Percentiles rank a stretch among this genome's conserved stretches.
Conservation (phyloP, 2,797 vertebrate species). For the Spea hammondii region DNA sequence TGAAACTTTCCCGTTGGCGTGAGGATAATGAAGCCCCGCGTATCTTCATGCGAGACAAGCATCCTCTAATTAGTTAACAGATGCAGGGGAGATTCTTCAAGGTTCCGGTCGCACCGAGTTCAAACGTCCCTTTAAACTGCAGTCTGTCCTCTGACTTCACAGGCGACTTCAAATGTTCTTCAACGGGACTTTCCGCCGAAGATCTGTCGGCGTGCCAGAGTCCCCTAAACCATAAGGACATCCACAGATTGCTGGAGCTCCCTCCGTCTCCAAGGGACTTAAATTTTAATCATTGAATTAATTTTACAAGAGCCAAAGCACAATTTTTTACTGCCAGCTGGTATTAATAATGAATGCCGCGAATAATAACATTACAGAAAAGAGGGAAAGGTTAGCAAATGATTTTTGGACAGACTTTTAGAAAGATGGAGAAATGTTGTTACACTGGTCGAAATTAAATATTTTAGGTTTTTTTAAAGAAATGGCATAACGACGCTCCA, state of each 20-base stretch:
- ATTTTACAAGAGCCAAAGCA: conserved; percentile 63
- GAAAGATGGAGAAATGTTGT: conserved; percentile 42
- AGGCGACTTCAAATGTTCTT: conserved; percentile 30
- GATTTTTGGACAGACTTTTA: conserved; percentile 37
- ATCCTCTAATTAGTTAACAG: neutral
- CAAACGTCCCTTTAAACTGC: neutral
- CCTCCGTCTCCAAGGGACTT: conserved; percentile 61
- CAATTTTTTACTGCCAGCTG: conserved; percentile 61
- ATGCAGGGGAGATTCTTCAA: neutral
- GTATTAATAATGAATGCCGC: conserved; percentile 63
- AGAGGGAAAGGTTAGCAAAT: conserved; percentile 47
- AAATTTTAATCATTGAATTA: conserved; percentile 72
- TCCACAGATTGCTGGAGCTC: conserved; percentile 54
- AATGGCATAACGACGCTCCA: neutral
- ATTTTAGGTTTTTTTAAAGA: conserved; percentile 24
- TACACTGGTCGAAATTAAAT: conserved; percentile 24
- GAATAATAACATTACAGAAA: conserved; percentile 53
- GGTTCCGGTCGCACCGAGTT: neutral
- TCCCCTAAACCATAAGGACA: conserved; percentile 54
- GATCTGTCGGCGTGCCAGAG: conserved; percentile 39
- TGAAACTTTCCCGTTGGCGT: no score
- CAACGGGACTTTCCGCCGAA: conserved; percentile 14
- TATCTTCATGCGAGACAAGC: neutral
- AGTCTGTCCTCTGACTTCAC: conserved; percentile 9
- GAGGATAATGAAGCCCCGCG: no score